Percentiles rank a stretch among this genome's conserved stretches.
Conservation (phyloP, 2,113 vertebrate species). For the Plectropomus leopardus region DNA sequence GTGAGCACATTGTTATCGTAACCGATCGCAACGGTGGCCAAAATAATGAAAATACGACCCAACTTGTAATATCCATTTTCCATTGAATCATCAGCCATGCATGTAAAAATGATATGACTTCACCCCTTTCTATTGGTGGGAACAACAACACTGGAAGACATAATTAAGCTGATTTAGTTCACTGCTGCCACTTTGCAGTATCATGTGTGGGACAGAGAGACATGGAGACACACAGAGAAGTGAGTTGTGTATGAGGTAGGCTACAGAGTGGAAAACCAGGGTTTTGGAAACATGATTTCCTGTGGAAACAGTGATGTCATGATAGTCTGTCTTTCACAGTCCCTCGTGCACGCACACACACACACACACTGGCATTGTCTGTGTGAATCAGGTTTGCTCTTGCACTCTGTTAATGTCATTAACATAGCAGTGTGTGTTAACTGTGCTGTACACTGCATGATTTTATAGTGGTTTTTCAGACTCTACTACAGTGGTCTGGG, state of each 20-base stretch:
- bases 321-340: conserved; percentile 59
- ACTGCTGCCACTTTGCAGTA: conserved; percentile 34
- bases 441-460: conserved; percentile 19
- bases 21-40: not conserved
- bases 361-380: conserved; percentile 55
- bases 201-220: conserved; percentile 34
- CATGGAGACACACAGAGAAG: conserved; percentile 7
- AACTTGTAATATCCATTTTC: conserved; percentile 28
- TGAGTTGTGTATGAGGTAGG: conserved; percentile 51
- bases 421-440: conserved; percentile 42
- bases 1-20: not conserved
- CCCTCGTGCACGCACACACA: conserved; percentile 4
- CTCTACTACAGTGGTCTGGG: conserved; percentile 24
- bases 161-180: conserved; percentile 60
- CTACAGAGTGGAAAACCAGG: conserved; percentile 73
- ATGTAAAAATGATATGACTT: conserved; percentile 35
- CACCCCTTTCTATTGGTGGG: conserved; percentile 39
- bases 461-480: conserved; percentile 35
- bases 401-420: conserved; percentile 69
- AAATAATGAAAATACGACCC: conserved; percentile 26
- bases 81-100: conserved; percentile 8
- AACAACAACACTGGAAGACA: conserved; percentile 23
- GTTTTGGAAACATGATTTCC: conserved; percentile 79
- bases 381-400: conserved; percentile 46
- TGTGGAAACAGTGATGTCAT: conserved; percentile 83